Evolutionary conservation across 2,888 invertebrate species (phyloP).

Genomic region (Cheilosia urbana): DNA sequence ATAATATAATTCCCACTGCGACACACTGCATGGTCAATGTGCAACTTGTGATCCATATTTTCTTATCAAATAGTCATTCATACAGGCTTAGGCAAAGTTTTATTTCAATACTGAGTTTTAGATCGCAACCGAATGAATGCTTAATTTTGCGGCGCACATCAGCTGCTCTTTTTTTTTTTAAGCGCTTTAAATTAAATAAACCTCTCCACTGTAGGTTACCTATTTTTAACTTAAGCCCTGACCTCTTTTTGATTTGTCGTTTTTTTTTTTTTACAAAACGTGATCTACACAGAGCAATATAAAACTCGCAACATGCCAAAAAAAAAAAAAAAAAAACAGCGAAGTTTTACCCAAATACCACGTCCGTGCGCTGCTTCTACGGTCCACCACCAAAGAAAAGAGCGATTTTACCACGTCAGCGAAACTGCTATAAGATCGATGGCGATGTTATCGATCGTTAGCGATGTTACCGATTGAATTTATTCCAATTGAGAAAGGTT

Average conservation of each 20-base stretch:
- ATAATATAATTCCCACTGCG: background rate
- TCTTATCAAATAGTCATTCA: conserved; percentile 29
- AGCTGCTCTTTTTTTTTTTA: background rate
- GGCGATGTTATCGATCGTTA: too few relatives aligned
- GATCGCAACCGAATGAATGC: background rate
- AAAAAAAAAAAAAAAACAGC: background rate
- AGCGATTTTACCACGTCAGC: too few relatives aligned
- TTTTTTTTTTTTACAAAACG: background rate
- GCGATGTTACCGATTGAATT: too few relatives aligned
- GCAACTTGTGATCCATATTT: conserved; percentile 34
- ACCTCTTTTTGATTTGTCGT: background rate
- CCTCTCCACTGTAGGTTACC: background rate
- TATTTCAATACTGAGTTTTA: background rate
- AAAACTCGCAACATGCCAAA: too few relatives aligned
- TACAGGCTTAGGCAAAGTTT: background rate
- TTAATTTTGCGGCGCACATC: background rate
- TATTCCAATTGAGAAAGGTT: too few relatives aligned
- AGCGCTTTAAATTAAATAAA: background rate
- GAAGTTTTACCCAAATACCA: too few relatives aligned
- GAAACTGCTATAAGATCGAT: too few relatives aligned
- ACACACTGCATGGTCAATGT: conserved; percentile 43
- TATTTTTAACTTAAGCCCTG: background rate
- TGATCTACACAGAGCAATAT: background rate
- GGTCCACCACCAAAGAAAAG: too few relatives aligned
- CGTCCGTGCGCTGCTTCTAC: too few relatives aligned